A percentile compares a stretch with the other conserved stretches of the same genome.
Evolutionary conservation across 1,140 invertebrate genomes (phyloP).

Genomic region (Anadara kagoshimensis): DNA sequence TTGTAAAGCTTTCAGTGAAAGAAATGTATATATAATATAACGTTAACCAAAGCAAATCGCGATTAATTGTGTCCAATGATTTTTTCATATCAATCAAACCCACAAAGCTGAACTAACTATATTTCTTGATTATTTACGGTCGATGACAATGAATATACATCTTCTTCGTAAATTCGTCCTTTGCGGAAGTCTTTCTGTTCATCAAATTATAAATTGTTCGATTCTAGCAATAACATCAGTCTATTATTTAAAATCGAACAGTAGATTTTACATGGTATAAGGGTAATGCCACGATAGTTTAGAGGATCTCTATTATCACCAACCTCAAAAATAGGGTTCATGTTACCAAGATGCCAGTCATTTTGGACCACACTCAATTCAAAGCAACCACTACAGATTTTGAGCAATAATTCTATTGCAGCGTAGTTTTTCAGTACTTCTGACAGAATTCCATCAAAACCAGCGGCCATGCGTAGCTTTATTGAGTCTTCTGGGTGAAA

Average conservation of each 20-base stretch:
- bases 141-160: too few relatives aligned
- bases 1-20: too few relatives aligned
- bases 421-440: background rate
- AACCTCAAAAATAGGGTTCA: constrained; percentile 18
- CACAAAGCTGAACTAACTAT: too few relatives aligned
- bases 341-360: background rate
- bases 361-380: background rate
- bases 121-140: too few relatives aligned
- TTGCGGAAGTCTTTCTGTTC: constrained; percentile 22
- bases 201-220: constrained; percentile 15
- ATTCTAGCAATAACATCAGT: constrained; percentile 5
- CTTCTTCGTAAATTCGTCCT: too few relatives aligned
- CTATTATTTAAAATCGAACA: constrained; percentile 11
- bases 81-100: too few relatives aligned
- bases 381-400: background rate
- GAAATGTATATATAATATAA: too few relatives aligned
- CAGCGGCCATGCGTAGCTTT: background rate
- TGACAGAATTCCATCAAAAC: background rate
- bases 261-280: constrained; percentile 29
- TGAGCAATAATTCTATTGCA: background rate
- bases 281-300: constrained; percentile 27
- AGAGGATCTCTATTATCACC: constrained; percentile 1
- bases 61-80: too few relatives aligned
- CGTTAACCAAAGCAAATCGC: too few relatives aligned
- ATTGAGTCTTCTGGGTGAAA: background rate